Evolutionary conservation across 2,888 invertebrate species (phyloP).

Genomic region (Diaphora mendica): DNA sequence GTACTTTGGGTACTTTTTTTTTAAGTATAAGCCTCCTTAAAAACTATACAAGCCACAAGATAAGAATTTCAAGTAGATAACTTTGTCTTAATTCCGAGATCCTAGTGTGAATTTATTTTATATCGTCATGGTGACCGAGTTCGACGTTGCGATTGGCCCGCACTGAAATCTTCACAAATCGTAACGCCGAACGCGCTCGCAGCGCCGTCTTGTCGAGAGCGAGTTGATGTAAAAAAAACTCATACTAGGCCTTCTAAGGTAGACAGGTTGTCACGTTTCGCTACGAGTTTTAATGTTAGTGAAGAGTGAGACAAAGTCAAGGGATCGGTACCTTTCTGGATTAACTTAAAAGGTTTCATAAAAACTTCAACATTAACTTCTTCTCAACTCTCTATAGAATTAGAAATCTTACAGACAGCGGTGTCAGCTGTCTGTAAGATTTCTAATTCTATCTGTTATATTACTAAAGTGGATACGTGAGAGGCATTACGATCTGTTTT

Average conservation of each 20-base stretch:
- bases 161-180: too few relatives aligned
- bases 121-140: too few relatives aligned
- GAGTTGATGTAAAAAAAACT: too few relatives aligned
- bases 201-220: too few relatives aligned
- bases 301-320: not conserved
- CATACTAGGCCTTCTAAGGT: not conserved
- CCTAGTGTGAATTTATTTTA: too few relatives aligned
- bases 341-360: not conserved
- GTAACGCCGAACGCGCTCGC: too few relatives aligned
- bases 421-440: too few relatives aligned
- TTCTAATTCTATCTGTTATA: not conserved
- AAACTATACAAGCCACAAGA: not conserved
- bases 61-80: not conserved
- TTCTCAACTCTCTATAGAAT: too few relatives aligned
- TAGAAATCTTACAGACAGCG: too few relatives aligned
- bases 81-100: not conserved
- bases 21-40: not conserved
- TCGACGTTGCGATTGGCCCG: too few relatives aligned
- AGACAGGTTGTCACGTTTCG: slow-evolving; percentile 1
- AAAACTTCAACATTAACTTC: too few relatives aligned
- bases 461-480: not conserved
- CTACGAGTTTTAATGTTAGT: slow-evolving; percentile 2
- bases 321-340: not conserved
- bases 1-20: not conserved
- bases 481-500: not conserved